A percentile compares a stretch with the other conserved stretches of the same genome.
phyloP scores from a whole-genome alignment of 2,888 invertebrate genomes.

The Ariolimax columbianus region DNA sequence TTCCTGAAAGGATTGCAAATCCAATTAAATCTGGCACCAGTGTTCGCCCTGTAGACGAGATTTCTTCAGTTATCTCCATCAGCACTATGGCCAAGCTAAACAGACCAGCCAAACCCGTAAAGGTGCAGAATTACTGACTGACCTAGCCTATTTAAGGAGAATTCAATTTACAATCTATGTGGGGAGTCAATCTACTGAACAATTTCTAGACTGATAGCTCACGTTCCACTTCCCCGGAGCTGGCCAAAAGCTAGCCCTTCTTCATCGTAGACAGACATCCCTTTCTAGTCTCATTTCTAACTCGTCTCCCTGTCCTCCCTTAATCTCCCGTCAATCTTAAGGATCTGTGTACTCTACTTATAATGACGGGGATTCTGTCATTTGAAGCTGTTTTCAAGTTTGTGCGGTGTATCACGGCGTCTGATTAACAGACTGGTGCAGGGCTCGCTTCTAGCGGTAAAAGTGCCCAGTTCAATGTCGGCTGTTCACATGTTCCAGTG shows the following conservation, averaged over 20 bases:
- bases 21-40: background rate
- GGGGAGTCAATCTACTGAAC: background rate
- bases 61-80: background rate
- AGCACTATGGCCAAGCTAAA: background rate
- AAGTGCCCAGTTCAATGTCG: no score
- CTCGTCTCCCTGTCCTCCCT: no score
- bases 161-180: constrained; percentile 29
- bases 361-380: no score
- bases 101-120: background rate
- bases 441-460: no score
- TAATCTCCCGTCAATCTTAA: no score
- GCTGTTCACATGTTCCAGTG: no score
- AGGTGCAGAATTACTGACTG: background rate
- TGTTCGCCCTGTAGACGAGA: background rate
- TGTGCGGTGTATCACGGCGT: no score
- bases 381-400: no score
- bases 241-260: background rate
- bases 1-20: background rate
- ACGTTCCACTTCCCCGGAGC: background rate
- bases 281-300: no score
- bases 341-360: no score
- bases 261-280: no score
- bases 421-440: no score
- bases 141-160: background rate
- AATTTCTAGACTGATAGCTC: background rate